A percentile compares a stretch with the other conserved stretches of the same genome.
These are phyloP conservation scores for Caenorhabditis virilis DNA, from an alignment of 2,888 invertebrate genomes.

Conservation along the genomic window DNA sequence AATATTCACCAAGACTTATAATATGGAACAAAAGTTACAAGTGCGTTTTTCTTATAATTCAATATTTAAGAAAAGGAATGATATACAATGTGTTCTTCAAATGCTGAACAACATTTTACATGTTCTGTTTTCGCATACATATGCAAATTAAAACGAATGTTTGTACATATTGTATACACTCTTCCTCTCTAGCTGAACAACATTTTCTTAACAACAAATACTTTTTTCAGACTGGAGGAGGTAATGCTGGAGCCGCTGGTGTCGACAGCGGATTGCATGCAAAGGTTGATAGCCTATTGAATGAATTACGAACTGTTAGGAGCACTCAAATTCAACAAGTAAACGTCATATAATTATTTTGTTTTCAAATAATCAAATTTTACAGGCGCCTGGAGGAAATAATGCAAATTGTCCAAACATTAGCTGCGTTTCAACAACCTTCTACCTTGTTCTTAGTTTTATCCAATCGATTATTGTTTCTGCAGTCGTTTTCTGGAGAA, in stretches of 20 bases:
- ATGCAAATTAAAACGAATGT: too few relatives aligned
- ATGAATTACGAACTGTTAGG: conserved; percentile 46
- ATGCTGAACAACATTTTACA: too few relatives aligned
- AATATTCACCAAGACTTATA: conserved; percentile 64
- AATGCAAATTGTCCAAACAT: conserved; percentile 34
- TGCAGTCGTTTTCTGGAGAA: conserved; percentile 59
- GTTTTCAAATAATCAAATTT: not conserved
- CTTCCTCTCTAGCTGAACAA: too few relatives aligned
- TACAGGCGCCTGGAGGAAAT: conserved; percentile 18
- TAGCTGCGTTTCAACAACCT: conserved; percentile 51
- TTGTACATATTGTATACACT: too few relatives aligned
- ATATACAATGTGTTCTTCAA: conserved; percentile 17
- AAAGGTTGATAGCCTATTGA: conserved; percentile 48
- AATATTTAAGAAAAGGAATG: conserved; percentile 13
- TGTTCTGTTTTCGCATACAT: too few relatives aligned
- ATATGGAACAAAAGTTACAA: conserved; percentile 61
- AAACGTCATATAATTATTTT: conserved; percentile 1
- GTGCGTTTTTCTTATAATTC: too few relatives aligned
- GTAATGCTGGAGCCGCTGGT: conserved; percentile 24
- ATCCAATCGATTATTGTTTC: conserved; percentile 59
- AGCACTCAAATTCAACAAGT: conserved; percentile 44
- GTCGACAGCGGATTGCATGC: conserved; percentile 46
- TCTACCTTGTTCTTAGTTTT: conserved; percentile 57
- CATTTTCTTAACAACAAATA: too few relatives aligned
- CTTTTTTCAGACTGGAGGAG: too few relatives aligned